Base-by-base conservation (phyloP, 1,140 invertebrate species). In the Conopomorpha cramerella region DNA sequence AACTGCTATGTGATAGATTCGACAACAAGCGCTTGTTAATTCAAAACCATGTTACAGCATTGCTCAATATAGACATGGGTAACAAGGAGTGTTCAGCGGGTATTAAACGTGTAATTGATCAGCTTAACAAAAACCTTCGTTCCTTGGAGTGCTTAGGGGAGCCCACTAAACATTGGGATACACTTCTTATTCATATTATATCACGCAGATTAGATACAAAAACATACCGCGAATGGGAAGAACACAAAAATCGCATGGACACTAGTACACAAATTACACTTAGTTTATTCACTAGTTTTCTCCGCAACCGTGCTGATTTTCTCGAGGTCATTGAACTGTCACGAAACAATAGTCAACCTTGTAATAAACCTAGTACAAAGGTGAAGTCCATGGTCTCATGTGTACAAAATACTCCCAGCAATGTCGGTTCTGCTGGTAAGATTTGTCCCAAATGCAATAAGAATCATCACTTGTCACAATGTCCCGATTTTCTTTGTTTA, bases 201-300 rank as follows among this genome's bases (percentile, higher is more conserved):
- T 31, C 32, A 26, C 16, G 18, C n/a, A 46, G 49, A 38, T 18
- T 46, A 34, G 49, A 46, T 35, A 14, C 26, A 1, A 42, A 39
- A 30, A 48, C 45, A 3, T 40, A 27, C 14, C 37, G 41, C 16
- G 45, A 51, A 12, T 45, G 45, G 45, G 42, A 51, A 27, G 35
- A 46, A 38, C 23, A 36, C 11, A 50, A 41, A 37, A 32, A 26
- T 19, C 26, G 19, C 8, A 16, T 38, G 3, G 25, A 25, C 16
- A 45, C 37, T 14, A 27, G 25, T 18, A 29, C 34, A 8, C 10
- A 32, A 2, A 38, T 41, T 28, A 35, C 18, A n/a, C 36, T 45
- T 12, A 18, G 34, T 12, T n/a, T 16, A 15, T 41, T 45, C 13
- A 29, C 38, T 18, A 13, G 39, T 2, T 46, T 42, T 14, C 25